These are phyloP conservation scores for Aquatica leii DNA, from an alignment of 2,888 invertebrate genomes.

Conservation along the genomic window DNA sequence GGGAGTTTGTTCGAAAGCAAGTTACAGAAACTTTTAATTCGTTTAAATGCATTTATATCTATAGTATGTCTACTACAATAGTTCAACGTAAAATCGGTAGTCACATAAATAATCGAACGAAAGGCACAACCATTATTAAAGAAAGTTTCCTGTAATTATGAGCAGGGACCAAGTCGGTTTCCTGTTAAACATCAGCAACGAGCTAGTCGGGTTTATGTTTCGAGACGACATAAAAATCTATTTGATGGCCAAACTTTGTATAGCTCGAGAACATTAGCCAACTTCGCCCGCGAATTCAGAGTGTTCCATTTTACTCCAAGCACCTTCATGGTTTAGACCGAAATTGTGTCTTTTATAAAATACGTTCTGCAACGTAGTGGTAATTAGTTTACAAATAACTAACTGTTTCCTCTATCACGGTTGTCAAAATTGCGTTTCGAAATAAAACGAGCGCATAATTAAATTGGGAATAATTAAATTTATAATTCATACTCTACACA, in stretches of 20 bases:
- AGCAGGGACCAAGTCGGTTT: slow-evolving; percentile 43
- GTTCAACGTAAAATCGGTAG: background rate
- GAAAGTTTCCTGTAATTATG: slow-evolving; percentile 46
- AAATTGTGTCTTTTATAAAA: slow-evolving; percentile 30
- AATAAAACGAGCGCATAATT: background rate
- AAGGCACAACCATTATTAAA: slow-evolving; percentile 25
- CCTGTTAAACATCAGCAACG: slow-evolving; percentile 45
- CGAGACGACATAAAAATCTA: slow-evolving; percentile 49
- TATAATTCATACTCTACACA: slow-evolving; percentile 12
- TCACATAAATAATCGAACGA: slow-evolving; percentile 3
- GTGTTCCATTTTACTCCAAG: slow-evolving; percentile 31
- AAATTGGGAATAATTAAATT: slow-evolving; percentile 17
- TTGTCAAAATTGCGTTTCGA: slow-evolving; percentile 9
- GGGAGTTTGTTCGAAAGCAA: slow-evolving; percentile 17
- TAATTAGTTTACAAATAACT: slow-evolving; percentile 35
- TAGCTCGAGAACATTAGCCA: slow-evolving; percentile 43
- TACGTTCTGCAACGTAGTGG: slow-evolving; percentile 26
- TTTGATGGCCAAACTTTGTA: slow-evolving; percentile 48
- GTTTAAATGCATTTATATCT: slow-evolving; percentile 20
- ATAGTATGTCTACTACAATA: slow-evolving; percentile 4
- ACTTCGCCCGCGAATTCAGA: slow-evolving; percentile 35
- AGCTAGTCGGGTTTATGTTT: slow-evolving; percentile 46
- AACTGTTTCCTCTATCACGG: slow-evolving; percentile 28
- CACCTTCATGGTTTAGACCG: slow-evolving; percentile 29
- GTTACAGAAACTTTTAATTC: background rate